phyloP scores from a whole-genome alignment of 2,888 invertebrate species.

The Digitonthophagus gazella region DNA sequence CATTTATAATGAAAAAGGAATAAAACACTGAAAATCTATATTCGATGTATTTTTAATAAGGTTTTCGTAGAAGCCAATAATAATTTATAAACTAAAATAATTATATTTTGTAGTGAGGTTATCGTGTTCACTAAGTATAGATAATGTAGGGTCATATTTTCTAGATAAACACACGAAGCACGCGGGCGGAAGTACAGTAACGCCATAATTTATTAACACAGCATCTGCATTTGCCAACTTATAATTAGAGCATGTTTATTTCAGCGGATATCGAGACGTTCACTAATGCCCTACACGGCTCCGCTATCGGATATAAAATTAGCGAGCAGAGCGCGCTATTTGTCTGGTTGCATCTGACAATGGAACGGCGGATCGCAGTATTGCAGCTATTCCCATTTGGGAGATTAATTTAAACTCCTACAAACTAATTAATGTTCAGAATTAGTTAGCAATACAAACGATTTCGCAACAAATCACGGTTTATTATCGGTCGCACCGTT shows the following conservation, averaged over 20 bases:
- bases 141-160: neutral
- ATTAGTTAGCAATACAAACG: conserved; percentile 21
- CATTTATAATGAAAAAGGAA: neutral
- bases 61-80: neutral
- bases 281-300: neutral
- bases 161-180: neutral
- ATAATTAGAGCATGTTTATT: neutral
- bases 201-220: neutral
- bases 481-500: conserved; percentile 1
- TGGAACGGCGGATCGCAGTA: conserved; percentile 4
- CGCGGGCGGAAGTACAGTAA: neutral
- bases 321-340: neutral
- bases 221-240: neutral
- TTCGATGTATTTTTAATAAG: neutral
- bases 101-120: neutral
- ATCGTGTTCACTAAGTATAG: too few relatives aligned
- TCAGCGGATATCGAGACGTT: neutral
- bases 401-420: conserved; percentile 25
- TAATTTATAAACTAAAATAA: neutral
- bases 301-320: neutral
- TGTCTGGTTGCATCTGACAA: conserved; percentile 17
- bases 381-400: conserved; percentile 21
- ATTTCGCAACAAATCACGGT: conserved; percentile 20
- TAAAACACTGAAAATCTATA: neutral
- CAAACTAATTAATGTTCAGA: conserved; percentile 26